These are phyloP conservation scores for Leuciscus waleckii DNA, from an alignment of 2,797 vertebrate genomes.

Conservation along the genomic window DNA sequence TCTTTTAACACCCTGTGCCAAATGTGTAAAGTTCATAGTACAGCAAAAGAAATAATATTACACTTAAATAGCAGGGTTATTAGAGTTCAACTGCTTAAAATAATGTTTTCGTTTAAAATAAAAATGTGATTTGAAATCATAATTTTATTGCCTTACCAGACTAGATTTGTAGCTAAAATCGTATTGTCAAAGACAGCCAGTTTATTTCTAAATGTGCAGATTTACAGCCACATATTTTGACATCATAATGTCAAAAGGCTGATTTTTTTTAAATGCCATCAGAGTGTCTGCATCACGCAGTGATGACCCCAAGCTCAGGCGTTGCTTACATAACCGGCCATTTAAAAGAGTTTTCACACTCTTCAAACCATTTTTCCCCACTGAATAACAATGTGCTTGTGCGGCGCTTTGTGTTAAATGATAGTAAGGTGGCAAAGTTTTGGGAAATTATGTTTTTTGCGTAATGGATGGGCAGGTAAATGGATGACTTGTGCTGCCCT, in stretches of 20 bases:
- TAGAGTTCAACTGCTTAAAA: neutral
- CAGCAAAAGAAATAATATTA: neutral
- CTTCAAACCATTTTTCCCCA: conserved; percentile 46
- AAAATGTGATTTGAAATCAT: neutral
- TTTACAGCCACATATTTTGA: conserved; percentile 25
- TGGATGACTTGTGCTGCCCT: neutral
- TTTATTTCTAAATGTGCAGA: neutral
- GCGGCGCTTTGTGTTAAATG: conserved; percentile 22
- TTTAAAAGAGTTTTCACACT: conserved; percentile 57
- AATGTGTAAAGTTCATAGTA: conserved; percentile 33
- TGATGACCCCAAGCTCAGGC: conserved; percentile 42
- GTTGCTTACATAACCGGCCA: conserved; percentile 61
- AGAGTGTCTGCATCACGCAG: conserved; percentile 34
- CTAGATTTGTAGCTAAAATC: neutral
- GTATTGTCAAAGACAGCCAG: neutral
- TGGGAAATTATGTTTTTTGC: neutral
- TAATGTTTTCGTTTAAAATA: neutral
- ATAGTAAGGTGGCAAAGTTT: conserved; percentile 10
- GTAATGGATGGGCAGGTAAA: conserved; percentile 7
- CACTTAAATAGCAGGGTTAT: conserved; percentile 10
- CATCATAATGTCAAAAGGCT: conserved; percentile 40
- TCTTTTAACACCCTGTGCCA: conserved; percentile 37
- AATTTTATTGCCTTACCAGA: neutral
- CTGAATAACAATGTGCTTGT: conserved; percentile 44
- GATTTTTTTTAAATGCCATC: conserved; percentile 38